Evolutionary conservation across 2,797 vertebrate species (phyloP), one percentile per base, ranked within the genome.

Genomic region (Galagoides demidoff): DNA sequence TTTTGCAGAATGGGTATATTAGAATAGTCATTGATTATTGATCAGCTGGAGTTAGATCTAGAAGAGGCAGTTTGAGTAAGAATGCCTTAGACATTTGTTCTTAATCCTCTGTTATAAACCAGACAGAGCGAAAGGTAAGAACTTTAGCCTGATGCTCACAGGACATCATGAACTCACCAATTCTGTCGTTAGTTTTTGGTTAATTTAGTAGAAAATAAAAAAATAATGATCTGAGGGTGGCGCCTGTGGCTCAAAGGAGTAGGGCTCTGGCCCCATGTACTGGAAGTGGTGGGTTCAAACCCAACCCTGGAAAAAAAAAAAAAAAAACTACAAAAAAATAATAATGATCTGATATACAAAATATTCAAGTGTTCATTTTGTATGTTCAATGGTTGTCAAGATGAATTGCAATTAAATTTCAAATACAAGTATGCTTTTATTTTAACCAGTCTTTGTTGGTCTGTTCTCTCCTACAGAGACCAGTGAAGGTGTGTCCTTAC

Each of bases 401-500:
- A 74, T 92, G 68, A 79, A 91, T 77, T 92, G 16, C 8, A 85
- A 1, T 92, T 92, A 81, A 20, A 11, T 79, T 90, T 92, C 87
- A 90, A 89, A 64, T 87, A 52, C 89, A 61, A n/a, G 73, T 78
- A 45, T 9, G 2, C 45, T 68, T 86, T 59, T 68, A 43, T 81
- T 83, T 71, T 98, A 85, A 97, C 76, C 9, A 8, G 14, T 49
- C 34, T 81, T 29, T 77, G 16, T 85, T 89, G 86, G 7, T 92
- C 25, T 88, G 14, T 94, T 94, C 55, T 95, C 63, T 89, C 73
- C 79, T 95, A 59, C 99, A 99, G 99, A 99, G 85, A 98, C 96
- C 49, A 99, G 99, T 0, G 99, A 99, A 87, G 99, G 99, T 7
- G 98, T 99, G 0, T 99, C 99, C 49, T 99, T 99, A 90, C 98